These are phyloP conservation scores for Hyppa rectilinea DNA, from an alignment of 2,888 invertebrate species.

Conservation along the genomic window DNA sequence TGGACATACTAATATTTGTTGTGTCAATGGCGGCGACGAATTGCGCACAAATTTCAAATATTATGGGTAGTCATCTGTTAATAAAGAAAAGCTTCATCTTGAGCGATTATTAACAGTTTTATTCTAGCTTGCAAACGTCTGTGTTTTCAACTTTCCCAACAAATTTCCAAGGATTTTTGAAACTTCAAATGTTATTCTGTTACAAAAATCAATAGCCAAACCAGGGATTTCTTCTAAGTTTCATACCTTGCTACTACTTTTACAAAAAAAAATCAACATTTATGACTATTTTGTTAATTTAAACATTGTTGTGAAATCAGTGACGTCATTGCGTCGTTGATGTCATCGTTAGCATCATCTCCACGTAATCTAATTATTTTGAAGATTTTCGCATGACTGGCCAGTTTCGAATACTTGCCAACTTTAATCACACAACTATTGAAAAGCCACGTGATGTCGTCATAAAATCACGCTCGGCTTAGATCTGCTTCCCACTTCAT, in stretches of 20 bases:
- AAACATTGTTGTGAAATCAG: background rate
- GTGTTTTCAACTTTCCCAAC: conserved; percentile 8
- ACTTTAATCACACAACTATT: conserved; percentile 29
- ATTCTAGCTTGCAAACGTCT: conserved; percentile 1
- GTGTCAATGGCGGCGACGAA: conserved; percentile 34
- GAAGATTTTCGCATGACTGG: background rate
- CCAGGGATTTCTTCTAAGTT: too few species aligned
- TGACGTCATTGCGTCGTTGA: conserved; percentile 10
- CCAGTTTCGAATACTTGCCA: background rate
- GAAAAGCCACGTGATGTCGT: conserved; percentile 16
- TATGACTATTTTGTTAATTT: background rate
- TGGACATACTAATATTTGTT: conserved; percentile 24
- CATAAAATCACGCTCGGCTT: conserved; percentile 40
- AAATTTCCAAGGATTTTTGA: background rate
- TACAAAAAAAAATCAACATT: background rate
- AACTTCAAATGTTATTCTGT: background rate
- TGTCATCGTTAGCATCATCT: background rate
- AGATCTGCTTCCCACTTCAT: conserved; percentile 51
- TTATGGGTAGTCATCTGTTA: conserved; percentile 5
- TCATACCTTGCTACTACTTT: background rate
- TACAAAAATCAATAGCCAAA: too few species aligned
- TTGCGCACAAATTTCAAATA: conserved; percentile 40
- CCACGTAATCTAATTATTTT: background rate
- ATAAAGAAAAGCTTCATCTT: conserved; percentile 23
- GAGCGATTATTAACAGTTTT: background rate